Base-by-base conservation (phyloP, 2,888 invertebrate genomes). In the Netelia fuscicornis region DNA sequence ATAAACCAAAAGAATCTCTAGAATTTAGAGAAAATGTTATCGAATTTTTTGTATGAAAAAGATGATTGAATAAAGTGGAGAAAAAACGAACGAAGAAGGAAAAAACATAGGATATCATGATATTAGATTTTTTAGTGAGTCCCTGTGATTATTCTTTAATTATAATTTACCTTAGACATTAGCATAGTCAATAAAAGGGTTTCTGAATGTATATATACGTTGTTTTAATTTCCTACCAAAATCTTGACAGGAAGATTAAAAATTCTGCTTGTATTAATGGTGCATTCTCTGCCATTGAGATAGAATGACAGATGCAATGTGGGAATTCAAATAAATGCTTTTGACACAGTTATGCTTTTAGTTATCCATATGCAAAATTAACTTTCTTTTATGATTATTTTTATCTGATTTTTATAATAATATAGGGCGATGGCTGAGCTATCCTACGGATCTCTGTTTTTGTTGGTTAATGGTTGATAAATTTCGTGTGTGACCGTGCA, bases 1-100 rank as follows among this genome's bases (percentile, higher is more conserved):
- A 71, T 76, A 83, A 68, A 42, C 67, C 76, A 37, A 68, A 60
- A 67, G 54, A 72, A 72, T 23, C 79, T 56, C 78, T 88, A 86
- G 80, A 87, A 88, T 84, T 85, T 89, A 87, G 87, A 77, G 74
- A 89, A 83, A 86, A 87, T 90, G 89, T 90, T 90, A 90, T 91
- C 91, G 84, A 91, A 90, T 87, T 91, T 90, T 91, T 90, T 91
- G 90, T 90, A 90, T 89, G 86, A 90, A 89, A 89, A 89, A 89
- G 87, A 87, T 88, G 85, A 87, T 88, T 87, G 88, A 88, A 88
- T 86, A 86, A 89, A 87, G 86, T 81, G 81, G 82, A 44, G 56
- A 70, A 37, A 37, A 86, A 68, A 44, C 48, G 44, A 72, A 80
- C 20, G 56, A 54, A 23, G 5, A 72, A 37, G 25, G 70, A 56